Evolutionary conservation across 2,113 vertebrate genomes (phyloP), one percentile per base, ranked within the genome.

Genomic region (Thalassarche chlororhynchos): DNA sequence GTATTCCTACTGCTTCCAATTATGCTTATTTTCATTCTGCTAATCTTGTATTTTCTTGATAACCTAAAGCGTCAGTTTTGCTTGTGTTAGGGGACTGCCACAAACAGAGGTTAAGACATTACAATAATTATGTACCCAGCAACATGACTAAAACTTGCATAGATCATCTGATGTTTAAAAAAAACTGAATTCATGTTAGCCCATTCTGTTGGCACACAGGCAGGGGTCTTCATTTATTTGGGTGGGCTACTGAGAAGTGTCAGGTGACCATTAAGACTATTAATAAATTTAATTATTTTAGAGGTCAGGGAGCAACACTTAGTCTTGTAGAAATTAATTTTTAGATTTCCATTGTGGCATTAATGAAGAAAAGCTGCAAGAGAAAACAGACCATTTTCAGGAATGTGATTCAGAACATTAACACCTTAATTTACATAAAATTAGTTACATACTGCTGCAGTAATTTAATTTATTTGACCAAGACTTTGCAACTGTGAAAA

Each of bases 391-490:
- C 97, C 97, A 98, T 98, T 98, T 98, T 98, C 98, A 98, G 98
- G 98, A 99, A 98, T 98, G 92, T 13, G 98, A 99, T 98, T 98
- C 99, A 99, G 99, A 99, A 99, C 99, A 99, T 99, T 99, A 99
- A 99, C 99, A 99, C 98, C 98, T 98, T 99, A 98, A 99, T 99
- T 99, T 99, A 99, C 99, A 99, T 99, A 99, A 99, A 99, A 99
- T 99, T 99, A 99, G 99, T 99, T 98, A 99, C 99, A 99, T 99
- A 99, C 98, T 99, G 99, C 97, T 98, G 98, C 97, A 98, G 98
- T 99, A 99, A 99, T 99, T 99, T 98, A 99, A 99, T 99, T 99
- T 99, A 98, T 99, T 98, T 99, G 98, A 99, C 99, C 99, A 98
- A 98, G 98, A 98, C 90, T 97, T 98, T 97, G 96, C 93, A 98